Evolutionary conservation across 2,113 vertebrate species (phyloP), one percentile per base, ranked within the genome.

Genomic region (Craseonycteris thonglongyai): DNA sequence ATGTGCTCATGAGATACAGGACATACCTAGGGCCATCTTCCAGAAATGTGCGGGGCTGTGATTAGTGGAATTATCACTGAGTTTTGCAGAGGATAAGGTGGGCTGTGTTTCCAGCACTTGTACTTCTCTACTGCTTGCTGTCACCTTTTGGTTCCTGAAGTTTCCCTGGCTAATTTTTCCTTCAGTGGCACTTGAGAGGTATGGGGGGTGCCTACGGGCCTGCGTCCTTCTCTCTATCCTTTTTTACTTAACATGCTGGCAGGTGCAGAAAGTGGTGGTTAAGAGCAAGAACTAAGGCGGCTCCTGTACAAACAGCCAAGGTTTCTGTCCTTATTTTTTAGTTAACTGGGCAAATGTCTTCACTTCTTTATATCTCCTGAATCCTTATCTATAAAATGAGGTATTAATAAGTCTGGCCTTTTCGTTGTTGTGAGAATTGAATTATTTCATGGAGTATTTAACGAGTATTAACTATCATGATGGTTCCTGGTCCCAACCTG

Each of bases 371-470:
- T 61, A 19, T 2, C 22, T 5, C 24, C 10, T 61, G 63, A 79
- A 82, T 91, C 47, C 30, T 49, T 88, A n/a, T 42, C 5, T 54
- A 2, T 65, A 63, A 51, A 22, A 58, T 30, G 7, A 16, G 18
- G 2, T 58, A 35, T 71, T 82, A 30, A 51, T 47, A 19, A 28
- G 68, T 59, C 68, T 87, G 69, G 18, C 5, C n/a, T 81, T 69
- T 66, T 21, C 28, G 21, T 54, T 47, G 12, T 35, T 68, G 4
- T 54, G 61, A 95, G 28, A 71, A 92, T 79, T 40, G 49, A 68
- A 26, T 93, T 90, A 90, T 84, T 93, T 97, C 22, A 18, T 38
- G 69, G 87, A 91, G 14, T 24, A 13, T 84, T 75, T 59, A 47
- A 3, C 45, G 47, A 69, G 16, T 74, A 26, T n/a, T 71, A 35